These are phyloP conservation scores for Drosophila obscura DNA, from an alignment of 1,140 invertebrate genomes.

Conservation along the genomic window DNA sequence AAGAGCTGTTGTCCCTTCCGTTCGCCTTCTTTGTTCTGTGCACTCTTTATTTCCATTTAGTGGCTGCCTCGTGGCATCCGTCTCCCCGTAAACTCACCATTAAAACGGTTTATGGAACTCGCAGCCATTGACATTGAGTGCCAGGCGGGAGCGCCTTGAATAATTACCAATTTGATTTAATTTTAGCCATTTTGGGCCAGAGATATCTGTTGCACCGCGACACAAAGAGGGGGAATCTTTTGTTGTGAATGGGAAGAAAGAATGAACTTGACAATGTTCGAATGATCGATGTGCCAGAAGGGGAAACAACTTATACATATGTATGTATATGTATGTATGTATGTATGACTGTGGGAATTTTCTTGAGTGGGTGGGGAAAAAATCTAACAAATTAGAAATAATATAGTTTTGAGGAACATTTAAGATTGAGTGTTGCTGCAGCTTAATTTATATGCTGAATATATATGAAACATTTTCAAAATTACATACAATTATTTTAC, in stretches of 20 bases:
- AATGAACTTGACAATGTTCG: constrained; percentile 54
- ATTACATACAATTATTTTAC: too few species aligned
- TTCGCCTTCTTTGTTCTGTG: neutral
- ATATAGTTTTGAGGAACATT: neutral
- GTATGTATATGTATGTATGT: neutral
- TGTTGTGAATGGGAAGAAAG: constrained; percentile 23
- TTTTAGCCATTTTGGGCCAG: constrained; percentile 50
- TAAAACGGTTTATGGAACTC: constrained; percentile 26
- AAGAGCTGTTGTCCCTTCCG: constrained; percentile 4
- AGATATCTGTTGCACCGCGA: neutral
- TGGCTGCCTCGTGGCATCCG: neutral
- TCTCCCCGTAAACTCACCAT: constrained; percentile 12
- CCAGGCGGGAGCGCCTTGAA: constrained; percentile 25
- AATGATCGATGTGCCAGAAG: constrained; percentile 31
- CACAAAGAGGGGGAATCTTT: constrained; percentile 22
- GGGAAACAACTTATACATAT: neutral
- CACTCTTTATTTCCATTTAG: constrained; percentile 1
- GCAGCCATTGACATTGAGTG: constrained; percentile 55
- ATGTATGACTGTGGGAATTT: neutral
- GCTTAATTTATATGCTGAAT: too few species aligned
- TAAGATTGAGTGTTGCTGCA: too few species aligned
- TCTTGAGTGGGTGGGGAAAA: constrained; percentile 9
- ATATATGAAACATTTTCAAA: too few species aligned
- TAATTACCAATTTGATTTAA: constrained; percentile 56
- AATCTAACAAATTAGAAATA: neutral